Conservation (phyloP, 2,888 invertebrate species). For the Muschampia plurimacula region DNA sequence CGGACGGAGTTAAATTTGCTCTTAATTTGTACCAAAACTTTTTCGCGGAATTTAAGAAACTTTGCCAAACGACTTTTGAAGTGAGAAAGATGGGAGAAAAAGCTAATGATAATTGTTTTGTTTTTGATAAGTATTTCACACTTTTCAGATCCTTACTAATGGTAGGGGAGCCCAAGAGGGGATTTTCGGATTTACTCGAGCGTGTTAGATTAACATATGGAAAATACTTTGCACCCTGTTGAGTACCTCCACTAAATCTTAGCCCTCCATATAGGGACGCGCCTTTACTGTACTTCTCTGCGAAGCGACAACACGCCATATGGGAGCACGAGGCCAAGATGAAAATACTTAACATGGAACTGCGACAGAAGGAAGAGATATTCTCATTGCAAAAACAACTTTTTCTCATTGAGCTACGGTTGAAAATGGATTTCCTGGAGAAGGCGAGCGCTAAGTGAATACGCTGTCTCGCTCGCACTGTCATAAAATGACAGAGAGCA, state of each 20-base stretch:
- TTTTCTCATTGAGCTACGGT: constrained; percentile 76
- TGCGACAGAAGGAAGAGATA: constrained; percentile 80
- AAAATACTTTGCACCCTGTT: too few species aligned
- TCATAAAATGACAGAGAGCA: constrained; percentile 23
- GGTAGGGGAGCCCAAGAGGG: too few species aligned
- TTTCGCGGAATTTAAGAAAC: constrained; percentile 78
- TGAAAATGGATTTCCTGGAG: constrained; percentile 83
- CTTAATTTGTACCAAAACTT: constrained; percentile 84
- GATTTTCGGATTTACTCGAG: too few species aligned
- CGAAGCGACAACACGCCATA: constrained; percentile 79
- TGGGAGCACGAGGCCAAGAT: constrained; percentile 84
- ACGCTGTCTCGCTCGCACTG: constrained; percentile 24
- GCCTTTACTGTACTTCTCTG: constrained; percentile 73
- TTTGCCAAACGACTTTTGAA: constrained; percentile 80
- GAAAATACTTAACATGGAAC: constrained; percentile 81
- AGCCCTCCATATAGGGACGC: too few species aligned
- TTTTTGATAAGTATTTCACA: constrained; percentile 47
- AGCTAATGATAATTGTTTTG: constrained; percentile 80
- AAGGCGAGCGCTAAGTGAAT: constrained; percentile 76
- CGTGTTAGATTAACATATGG: too few species aligned
- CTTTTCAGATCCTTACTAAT: constrained; percentile 20
- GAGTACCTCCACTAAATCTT: too few species aligned
- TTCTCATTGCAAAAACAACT: constrained; percentile 82
- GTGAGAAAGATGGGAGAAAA: constrained; percentile 75
- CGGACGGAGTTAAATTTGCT: constrained; percentile 84